Base-by-base conservation (phyloP, 2,113 vertebrate species). In the Redunca redunca region DNA sequence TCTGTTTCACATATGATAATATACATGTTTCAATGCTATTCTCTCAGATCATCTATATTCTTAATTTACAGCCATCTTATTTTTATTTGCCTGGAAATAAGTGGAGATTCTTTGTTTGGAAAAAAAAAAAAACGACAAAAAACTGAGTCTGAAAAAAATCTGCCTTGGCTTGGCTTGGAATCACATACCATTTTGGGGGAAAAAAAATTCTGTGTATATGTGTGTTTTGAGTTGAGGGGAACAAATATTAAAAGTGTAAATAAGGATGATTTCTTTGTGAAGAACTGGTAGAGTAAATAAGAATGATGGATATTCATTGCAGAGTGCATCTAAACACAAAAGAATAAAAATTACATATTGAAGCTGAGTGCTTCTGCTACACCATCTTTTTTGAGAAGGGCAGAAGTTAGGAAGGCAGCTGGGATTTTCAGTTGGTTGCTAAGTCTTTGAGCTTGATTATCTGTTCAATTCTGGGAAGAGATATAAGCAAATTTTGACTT, bases 301-400 rank as follows among this genome's bases (percentile, higher is more conserved):
- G 14, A 94, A 23, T 52, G 36, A 83, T 11, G 57, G 67, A 78
- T 97, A 93, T 12, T 98, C 7, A 96, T 90, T 98, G 98, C 71
- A 14, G 88, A 71, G 84, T 93, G 67, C 91, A 94, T 97, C 88
- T 96, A 87, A 97, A 97, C 91, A 93, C 95, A 91, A 96, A 97
- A 94, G 74, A 96, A 81, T 40, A 91, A 93, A 95, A 95, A 94
- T 96, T 97, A 92, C 95, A 85, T 97, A 78, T 97, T 97, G 97
- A 98, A 97, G 48, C 91, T 97, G 92, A 53, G 95, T 98, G 95
- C 88, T 93, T 97, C 62, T 90, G 77, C 60, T 95, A 1, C 46
- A 43, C 58, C 50, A 15, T 91, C 52, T 86, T 97, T 88, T 86
- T 91, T 88, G 87, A 86, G 85, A 58, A 96, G 19, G 58, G 25